These are phyloP conservation scores for Periophthalmus modestus DNA, from an alignment of 2,113 vertebrate species.

Conservation along the genomic window DNA sequence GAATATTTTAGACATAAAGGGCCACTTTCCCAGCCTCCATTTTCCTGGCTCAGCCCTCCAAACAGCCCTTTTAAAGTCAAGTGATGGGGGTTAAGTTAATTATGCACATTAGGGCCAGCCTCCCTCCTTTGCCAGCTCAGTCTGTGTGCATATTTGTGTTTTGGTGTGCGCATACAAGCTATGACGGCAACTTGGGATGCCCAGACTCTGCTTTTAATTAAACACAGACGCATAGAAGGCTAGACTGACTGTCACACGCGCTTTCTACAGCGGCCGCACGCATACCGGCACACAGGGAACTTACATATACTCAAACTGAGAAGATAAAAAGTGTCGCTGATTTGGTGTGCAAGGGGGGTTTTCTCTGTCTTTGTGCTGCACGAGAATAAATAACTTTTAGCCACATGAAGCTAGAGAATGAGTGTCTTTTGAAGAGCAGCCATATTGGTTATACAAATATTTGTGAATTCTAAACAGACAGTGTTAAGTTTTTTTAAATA, in stretches of 20 bases:
- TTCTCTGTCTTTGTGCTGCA: constrained; percentile 36
- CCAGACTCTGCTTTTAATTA: constrained; percentile 90
- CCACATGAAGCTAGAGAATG: constrained; percentile 36
- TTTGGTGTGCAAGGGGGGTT: constrained; percentile 26
- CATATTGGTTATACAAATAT: constrained; percentile 22
- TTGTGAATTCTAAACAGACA: constrained; percentile 27
- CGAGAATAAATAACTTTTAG: constrained; percentile 51
- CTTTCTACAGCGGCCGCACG: constrained; percentile 60
- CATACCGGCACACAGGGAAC: constrained; percentile 49
- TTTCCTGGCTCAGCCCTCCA: constrained; percentile 78
- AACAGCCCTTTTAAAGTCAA: constrained; percentile 85
- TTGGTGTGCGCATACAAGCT: constrained; percentile 39
- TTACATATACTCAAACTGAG: constrained; percentile 45
- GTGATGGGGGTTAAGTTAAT: constrained; percentile 93
- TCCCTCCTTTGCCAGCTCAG: constrained; percentile 49
- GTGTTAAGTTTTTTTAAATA: not conserved
- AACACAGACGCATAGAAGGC: constrained; percentile 84
- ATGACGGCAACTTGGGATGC: constrained; percentile 81
- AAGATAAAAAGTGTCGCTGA: constrained; percentile 56
- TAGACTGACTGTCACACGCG: constrained; percentile 81
- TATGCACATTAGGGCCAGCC: constrained; percentile 83
- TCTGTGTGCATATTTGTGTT: constrained; percentile 23
- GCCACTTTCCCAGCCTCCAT: constrained; percentile 73
- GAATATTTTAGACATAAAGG: constrained; percentile 72
- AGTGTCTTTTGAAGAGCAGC: constrained; percentile 33